phyloP scores from a whole-genome alignment of 1,140 invertebrate species.

The Rhyzopertha dominica region DNA sequence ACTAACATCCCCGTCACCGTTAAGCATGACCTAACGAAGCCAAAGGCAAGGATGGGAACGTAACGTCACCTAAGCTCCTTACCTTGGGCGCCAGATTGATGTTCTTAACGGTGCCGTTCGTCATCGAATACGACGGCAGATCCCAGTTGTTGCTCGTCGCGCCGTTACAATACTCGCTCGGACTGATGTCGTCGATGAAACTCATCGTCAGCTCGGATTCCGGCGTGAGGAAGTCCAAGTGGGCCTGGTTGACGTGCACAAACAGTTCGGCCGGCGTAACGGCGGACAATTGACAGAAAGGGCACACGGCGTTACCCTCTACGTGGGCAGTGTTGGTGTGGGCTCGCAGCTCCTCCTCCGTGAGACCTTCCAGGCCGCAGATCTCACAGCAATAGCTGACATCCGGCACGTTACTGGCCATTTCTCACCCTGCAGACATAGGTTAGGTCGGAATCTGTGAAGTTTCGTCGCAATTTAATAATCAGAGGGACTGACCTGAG shows the following conservation, averaged over 20 bases:
- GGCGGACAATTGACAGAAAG: slow-evolving; percentile 73
- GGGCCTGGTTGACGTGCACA: slow-evolving; percentile 72
- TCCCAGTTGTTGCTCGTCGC: slow-evolving; percentile 33
- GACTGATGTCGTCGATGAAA: slow-evolving; percentile 60
- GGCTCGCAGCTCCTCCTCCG: slow-evolving; percentile 70
- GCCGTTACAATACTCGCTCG: slow-evolving; percentile 51
- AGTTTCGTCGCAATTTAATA: no score
- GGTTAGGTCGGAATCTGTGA: slow-evolving; percentile 1
- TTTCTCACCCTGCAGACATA: slow-evolving; percentile 21
- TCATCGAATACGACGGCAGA: slow-evolving; percentile 30
- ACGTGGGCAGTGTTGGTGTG: slow-evolving; percentile 73
- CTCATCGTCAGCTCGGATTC: slow-evolving; percentile 56
- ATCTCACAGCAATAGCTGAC: slow-evolving; percentile 67
- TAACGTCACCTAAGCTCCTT: slow-evolving; percentile 10
- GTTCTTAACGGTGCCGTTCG: slow-evolving; percentile 34
- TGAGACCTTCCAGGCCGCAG: slow-evolving; percentile 72
- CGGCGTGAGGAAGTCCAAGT: slow-evolving; percentile 72
- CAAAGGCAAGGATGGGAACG: background rate
- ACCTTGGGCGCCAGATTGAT: slow-evolving; percentile 43
- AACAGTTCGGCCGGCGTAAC: slow-evolving; percentile 68
- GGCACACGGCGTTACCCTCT: slow-evolving; percentile 69
- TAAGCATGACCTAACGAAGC: slow-evolving; percentile 18
- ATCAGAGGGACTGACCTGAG: no score
- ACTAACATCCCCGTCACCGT: slow-evolving; percentile 40
- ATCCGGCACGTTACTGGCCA: slow-evolving; percentile 44